Evolutionary conservation across 2,888 invertebrate species (phyloP), one percentile per base, ranked within the genome.

Genomic region (Acleris sparsana): DNA sequence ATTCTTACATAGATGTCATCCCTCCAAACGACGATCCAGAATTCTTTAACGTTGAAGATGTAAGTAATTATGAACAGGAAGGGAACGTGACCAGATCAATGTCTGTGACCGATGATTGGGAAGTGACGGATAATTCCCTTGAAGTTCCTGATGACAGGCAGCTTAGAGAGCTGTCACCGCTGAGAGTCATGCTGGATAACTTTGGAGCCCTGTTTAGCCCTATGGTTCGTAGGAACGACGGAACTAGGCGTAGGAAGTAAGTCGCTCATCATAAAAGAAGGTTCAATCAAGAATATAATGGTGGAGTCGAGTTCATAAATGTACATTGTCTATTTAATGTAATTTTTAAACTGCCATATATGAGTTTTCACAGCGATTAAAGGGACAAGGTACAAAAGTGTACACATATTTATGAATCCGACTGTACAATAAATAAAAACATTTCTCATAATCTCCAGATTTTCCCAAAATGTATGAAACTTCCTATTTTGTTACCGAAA

Each of bases 121-220:
- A 84, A 29, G 70, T 85, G 0, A 84, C 84, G 0, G 67, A 71
- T 0, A 78, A 80, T 0, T 81, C 84, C 0, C 5, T 71, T 1
- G 80, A 72, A 3, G 43, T 83, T 0, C 83, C 84, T 0, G 73
- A 70, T 5, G 69, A 69, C 3, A 39, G 29, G 6, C 56, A 58
- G 43, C 6, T 67, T 0, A 65, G 55, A 9, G 55, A 55, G 20
- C 9, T 66, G 33, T 67, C 70, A 0, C 70, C 74, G 0, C 13
- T 71, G 22, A 17, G 56, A 16, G 29, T 55, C 44, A 53, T 55
- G 53, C 69, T 77, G 70, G 76, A 73, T 71, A 64, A 43, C 25
- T 39, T 72, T 1, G 55, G 63, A 13, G 13, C 48, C 1, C 43
- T 70, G 13, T 52, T 70, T 29, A 70, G 67, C 49, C 66, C 69